phyloP scores from a whole-genome alignment of 2,888 invertebrate genomes.

The Caenorhabditis virilis region DNA sequence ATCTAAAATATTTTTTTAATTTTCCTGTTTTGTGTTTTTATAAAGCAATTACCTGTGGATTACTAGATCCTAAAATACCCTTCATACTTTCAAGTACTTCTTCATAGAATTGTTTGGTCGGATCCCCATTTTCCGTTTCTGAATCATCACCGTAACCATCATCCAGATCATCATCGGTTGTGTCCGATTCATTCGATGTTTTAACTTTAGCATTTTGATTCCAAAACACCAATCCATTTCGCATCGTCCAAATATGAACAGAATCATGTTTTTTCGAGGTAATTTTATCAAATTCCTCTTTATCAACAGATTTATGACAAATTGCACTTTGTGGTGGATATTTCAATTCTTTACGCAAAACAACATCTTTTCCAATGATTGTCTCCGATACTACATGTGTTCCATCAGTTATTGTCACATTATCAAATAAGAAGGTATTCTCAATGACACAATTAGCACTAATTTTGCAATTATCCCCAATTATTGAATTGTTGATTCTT shows the following conservation, averaged over 20 bases:
- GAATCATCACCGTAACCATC: slow-evolving; percentile 15
- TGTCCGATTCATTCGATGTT: slow-evolving; percentile 4
- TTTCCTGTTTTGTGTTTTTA: not conserved
- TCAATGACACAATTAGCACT: slow-evolving; percentile 29
- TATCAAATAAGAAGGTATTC: slow-evolving; percentile 25
- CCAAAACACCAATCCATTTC: slow-evolving; percentile 19
- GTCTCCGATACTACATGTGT: slow-evolving; percentile 6
- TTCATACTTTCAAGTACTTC: slow-evolving; percentile 49
- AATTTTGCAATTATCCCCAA: slow-evolving; percentile 39
- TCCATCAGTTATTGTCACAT: slow-evolving; percentile 32
- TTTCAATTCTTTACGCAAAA: slow-evolving; percentile 8
- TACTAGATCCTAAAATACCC: slow-evolving; percentile 25
- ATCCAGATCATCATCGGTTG: slow-evolving; percentile 4
- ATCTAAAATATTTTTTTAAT: slow-evolving; percentile 16
- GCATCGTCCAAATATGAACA: slow-evolving; percentile 5
- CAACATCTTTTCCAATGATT: slow-evolving; percentile 35
- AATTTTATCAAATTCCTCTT: slow-evolving; percentile 19
- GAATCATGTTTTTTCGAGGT: slow-evolving; percentile 5
- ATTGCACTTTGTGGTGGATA: not conserved
- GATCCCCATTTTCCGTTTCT: slow-evolving; percentile 13
- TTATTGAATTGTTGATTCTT: slow-evolving; percentile 14
- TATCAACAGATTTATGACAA: not conserved
- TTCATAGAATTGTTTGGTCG: slow-evolving; percentile 32
- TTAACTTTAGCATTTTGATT: slow-evolving; percentile 11
- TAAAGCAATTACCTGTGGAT: slow-evolving; percentile 22